Base-by-base conservation (phyloP, 92 coral and sea anemone species). In the Meandrina meandrites region DNA sequence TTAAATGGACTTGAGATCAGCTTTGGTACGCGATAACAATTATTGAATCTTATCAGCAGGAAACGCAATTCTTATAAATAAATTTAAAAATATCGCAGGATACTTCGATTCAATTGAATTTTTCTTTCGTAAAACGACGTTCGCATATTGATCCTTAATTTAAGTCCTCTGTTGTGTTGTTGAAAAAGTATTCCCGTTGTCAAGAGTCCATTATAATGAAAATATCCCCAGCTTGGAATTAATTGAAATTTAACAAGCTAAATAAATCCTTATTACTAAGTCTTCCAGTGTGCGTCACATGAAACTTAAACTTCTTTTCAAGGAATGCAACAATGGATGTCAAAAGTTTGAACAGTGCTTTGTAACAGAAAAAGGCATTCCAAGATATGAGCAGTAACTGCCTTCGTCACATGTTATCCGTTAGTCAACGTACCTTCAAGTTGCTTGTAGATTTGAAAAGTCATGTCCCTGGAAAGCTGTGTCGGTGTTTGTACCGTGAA, bases 391-490 rank as follows among this genome's bases (percentile, higher is more conserved):
- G 35, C 34, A 66, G 71, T 66, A 6, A 27, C 18, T 5, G 14
- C 31, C 32, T 24, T 3, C 71, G 71, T 66, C 35, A 66, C 27
- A 11, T 66, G 71, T 66, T 66, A 66, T 66, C 71, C 35, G 71
- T 66, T 27, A 66, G 86, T 83, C 80, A 84, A 84, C 80, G 80
- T 84, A 84, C 87, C 87, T 84, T 73, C 32, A 28, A 51, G 80
- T 84, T 57, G 79, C 56, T 30, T 35, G 79, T 74, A 56, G 67
- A 64, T 84, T 74, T 84, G 71, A 40, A 74, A 74, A 35, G 87
- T 84, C 80, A 35, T 40, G 87, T 84, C 79, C 81, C 70, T 73
- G 32, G 70, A 34, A 30, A 51, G 58, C 79, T 14, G 79, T 71
- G 79, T 40, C 45, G 45, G 45, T 28, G 79, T 72, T 22, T 53